A percentile compares a stretch with the other conserved stretches of the same genome.
These are phyloP conservation scores for Epistrophe eligans DNA, from an alignment of 2,888 invertebrate genomes.

Conservation along the genomic window DNA sequence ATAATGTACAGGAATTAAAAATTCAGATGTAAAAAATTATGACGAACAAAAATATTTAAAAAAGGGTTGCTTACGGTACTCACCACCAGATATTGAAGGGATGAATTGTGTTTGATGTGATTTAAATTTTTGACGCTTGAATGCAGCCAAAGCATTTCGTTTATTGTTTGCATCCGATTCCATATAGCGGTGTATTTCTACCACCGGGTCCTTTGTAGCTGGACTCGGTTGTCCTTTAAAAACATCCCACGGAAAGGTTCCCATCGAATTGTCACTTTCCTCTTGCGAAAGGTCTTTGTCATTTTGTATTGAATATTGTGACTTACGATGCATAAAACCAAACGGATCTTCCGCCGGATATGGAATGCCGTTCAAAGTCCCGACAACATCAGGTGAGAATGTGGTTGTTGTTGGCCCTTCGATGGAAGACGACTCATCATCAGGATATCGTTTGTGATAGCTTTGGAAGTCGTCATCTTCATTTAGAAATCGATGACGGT, in stretches of 20 bases:
- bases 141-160: constrained; percentile 73
- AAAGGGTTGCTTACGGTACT: constrained; percentile 76
- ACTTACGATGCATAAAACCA: constrained; percentile 50
- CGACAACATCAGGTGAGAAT: constrained; percentile 50
- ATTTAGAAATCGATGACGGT: constrained; percentile 17
- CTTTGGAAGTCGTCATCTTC: constrained; percentile 39
- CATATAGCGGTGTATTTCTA: constrained; percentile 43
- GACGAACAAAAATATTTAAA: neutral
- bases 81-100: constrained; percentile 83
- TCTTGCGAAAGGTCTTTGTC: constrained; percentile 24
- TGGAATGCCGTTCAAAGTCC: constrained; percentile 55
- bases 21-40: neutral
- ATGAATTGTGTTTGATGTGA: constrained; percentile 77
- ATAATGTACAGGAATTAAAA: neutral
- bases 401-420: constrained; percentile 30
- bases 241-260: constrained; percentile 23
- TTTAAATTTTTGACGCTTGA: constrained; percentile 78
- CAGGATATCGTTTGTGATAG: constrained; percentile 66
- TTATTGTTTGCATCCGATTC: constrained; percentile 68
- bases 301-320: constrained; percentile 26
- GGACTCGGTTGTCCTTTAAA: constrained; percentile 51
- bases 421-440: constrained; percentile 32
- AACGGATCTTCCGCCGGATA: constrained; percentile 60
- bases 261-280: constrained; percentile 16
- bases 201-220: constrained; percentile 20